Conservation (phyloP, 2,797 vertebrate species). For the Syndactyla subalaris region DNA sequence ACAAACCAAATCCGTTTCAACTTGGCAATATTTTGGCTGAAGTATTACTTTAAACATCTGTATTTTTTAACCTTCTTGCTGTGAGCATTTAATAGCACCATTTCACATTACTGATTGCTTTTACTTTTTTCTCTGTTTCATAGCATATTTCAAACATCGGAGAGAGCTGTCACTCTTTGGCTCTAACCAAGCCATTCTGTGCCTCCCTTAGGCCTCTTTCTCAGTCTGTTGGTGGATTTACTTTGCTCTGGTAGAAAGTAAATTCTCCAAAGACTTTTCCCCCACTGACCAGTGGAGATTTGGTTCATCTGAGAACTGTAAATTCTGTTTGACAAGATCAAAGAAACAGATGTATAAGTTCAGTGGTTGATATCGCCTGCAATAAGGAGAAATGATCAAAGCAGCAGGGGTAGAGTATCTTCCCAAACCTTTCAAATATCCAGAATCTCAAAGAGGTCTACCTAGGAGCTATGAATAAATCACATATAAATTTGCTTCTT, state of each 20-base stretch:
- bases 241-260: slow-evolving; percentile 69
- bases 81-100: slow-evolving; percentile 37
- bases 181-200: slow-evolving; percentile 56
- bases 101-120: slow-evolving; percentile 68
- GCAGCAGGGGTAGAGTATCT: slow-evolving; percentile 63
- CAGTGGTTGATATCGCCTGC: slow-evolving; percentile 62
- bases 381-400: slow-evolving; percentile 77
- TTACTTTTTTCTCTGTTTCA: slow-evolving; percentile 62
- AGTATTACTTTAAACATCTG: slow-evolving; percentile 68
- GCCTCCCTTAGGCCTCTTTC: slow-evolving; percentile 70
- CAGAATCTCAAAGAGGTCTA: slow-evolving; percentile 73
- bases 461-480: slow-evolving; percentile 78
- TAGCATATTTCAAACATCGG: slow-evolving; percentile 44
- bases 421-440: slow-evolving; percentile 76
- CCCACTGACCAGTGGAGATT: slow-evolving; percentile 76
- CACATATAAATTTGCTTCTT: slow-evolving; percentile 68
- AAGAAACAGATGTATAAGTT: slow-evolving; percentile 76
- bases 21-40: slow-evolving; percentile 62
- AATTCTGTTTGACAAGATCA: slow-evolving; percentile 83
- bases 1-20: slow-evolving; percentile 60
- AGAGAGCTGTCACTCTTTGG: slow-evolving; percentile 47
- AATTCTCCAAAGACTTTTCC: slow-evolving; percentile 72
- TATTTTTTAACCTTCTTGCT: slow-evolving; percentile 62
- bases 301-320: slow-evolving; percentile 78
- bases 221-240: slow-evolving; percentile 59